These are phyloP conservation scores for Probosciger aterrimus DNA, from an alignment of 2,113 vertebrate species.

Conservation along the genomic window DNA sequence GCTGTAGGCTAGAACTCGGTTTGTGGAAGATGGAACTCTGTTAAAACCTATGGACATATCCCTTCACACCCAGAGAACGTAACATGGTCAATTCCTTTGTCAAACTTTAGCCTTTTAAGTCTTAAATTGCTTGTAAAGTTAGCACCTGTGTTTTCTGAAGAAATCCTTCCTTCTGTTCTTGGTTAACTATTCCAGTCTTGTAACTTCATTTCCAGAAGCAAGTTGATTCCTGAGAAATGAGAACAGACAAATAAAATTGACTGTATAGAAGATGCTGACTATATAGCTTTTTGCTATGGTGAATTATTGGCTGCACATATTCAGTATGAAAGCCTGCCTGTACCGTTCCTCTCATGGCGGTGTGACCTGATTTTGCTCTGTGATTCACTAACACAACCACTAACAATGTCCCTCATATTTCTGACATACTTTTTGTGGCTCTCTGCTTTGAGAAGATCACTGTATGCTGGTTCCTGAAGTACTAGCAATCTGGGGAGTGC, in stretches of 20 bases:
- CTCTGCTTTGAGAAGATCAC: not conserved
- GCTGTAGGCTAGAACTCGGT: not conserved
- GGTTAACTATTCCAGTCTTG: constrained; percentile 33
- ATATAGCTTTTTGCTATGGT: not conserved
- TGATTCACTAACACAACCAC: not conserved
- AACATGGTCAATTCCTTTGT: not conserved
- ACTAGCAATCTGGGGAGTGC: not conserved
- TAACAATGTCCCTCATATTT: not conserved
- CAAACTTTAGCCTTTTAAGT: not conserved
- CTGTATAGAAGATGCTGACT: constrained; percentile 26
- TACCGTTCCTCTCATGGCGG: not conserved
- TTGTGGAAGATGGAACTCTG: not conserved
- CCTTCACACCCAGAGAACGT: not conserved
- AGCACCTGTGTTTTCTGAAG: constrained; percentile 15
- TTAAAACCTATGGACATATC: not conserved
- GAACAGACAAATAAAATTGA: constrained; percentile 51
- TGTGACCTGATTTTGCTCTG: not conserved
- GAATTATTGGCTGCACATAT: not conserved
- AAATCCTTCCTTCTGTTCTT: constrained; percentile 4
- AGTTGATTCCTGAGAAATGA: constrained; percentile 50
- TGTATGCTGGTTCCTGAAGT: not conserved
- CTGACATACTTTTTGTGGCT: not conserved
- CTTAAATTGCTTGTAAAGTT: constrained; percentile 52
- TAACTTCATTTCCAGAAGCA: constrained; percentile 51
- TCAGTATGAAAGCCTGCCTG: not conserved